Base-by-base conservation (phyloP, 2,888 invertebrate species). In the Iphiclides podalirius region DNA sequence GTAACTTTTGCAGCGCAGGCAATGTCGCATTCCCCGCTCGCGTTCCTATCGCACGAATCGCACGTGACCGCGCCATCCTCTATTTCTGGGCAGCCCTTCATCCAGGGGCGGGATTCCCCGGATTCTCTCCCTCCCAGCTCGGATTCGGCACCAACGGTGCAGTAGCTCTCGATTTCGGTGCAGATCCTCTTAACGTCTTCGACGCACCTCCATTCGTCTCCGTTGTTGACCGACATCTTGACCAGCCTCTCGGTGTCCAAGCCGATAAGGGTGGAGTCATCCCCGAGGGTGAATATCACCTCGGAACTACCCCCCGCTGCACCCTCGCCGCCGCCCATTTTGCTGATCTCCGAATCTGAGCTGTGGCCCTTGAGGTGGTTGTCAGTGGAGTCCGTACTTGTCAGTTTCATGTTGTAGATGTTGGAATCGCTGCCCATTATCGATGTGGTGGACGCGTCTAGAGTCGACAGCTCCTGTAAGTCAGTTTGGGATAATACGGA, bases 341-440 rank as follows among this genome's bases (percentile, higher is more conserved):
- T 68, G 4, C 70, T 67, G 55, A 89, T 79, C 68, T 87, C 86
- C 0, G 87, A 79, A 40, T 89, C 87, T 0, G 88, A 88, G 20
- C 70, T 78, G 56, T 79, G 82, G 17, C 69, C 63, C 61, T 79
- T 77, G 1, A 75, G 52, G 9, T 56, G 55, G 16, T 50, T 59
- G 1, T 58, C 55, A 1, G 60, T 49, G 0, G 58, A 46, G 17
- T 76, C 69, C 7, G 58, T 40, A 45, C 66, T 62, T 0, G 52
- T 53, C 0, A 81, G 60, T 54, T 85, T 83, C 63, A 79, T 75
- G 52, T 84, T 76, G 64, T 85, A 87, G 0, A 86, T 83, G 53
- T 86, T 85, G 0, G 89, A 82, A 63, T 89, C 89, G 51, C 89
- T 89, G 14, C 89, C 89, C 79, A 89, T 87, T 61, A 85, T 75